Percentiles rank a stretch among this genome's conserved stretches.
Conservation (phyloP, 1,140 invertebrate species). For the Cherax quadricarinatus region DNA sequence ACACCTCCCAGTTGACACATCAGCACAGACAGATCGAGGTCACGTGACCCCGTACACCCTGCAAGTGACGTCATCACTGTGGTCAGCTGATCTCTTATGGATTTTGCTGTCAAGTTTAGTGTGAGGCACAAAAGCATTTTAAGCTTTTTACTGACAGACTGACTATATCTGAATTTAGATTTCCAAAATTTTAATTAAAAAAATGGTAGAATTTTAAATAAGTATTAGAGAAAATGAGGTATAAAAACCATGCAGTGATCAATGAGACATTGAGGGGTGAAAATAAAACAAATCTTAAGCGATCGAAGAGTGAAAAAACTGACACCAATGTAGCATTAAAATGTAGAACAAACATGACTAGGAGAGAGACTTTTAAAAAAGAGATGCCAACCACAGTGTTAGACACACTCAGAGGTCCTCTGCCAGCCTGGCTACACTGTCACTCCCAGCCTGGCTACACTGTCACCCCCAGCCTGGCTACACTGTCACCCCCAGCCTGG, state of each 20-base stretch:
- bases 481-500: no score
- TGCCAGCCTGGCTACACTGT: neutral
- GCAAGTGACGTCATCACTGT: conserved; percentile 70
- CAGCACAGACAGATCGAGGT: conserved; percentile 68
- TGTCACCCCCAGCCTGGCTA: no score
- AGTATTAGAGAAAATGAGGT: conserved; percentile 5
- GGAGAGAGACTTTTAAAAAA: conserved; percentile 56
- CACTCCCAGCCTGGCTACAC: neutral
- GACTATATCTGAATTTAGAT: conserved; percentile 31
- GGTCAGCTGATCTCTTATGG: conserved; percentile 70
- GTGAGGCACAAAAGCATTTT: conserved; percentile 64
- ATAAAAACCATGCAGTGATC: conserved; percentile 68
- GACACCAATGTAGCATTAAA: conserved; percentile 69
- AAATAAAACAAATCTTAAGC: conserved; percentile 58
- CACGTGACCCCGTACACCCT: conserved; percentile 70
- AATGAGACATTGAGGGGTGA: conserved; percentile 58
- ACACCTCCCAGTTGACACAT: conserved; percentile 57
- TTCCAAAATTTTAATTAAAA: conserved; percentile 45
- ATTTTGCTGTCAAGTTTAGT: conserved; percentile 68
- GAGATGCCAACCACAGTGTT: conserved; percentile 65
- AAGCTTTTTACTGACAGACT: conserved; percentile 39
- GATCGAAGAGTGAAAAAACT: conserved; percentile 65
- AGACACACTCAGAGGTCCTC: conserved; percentile 30
- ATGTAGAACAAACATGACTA: conserved; percentile 65
- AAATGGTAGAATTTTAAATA: conserved; percentile 30